Base-by-base conservation (phyloP, 2,797 vertebrate genomes). In the Trematomus bernacchii region DNA sequence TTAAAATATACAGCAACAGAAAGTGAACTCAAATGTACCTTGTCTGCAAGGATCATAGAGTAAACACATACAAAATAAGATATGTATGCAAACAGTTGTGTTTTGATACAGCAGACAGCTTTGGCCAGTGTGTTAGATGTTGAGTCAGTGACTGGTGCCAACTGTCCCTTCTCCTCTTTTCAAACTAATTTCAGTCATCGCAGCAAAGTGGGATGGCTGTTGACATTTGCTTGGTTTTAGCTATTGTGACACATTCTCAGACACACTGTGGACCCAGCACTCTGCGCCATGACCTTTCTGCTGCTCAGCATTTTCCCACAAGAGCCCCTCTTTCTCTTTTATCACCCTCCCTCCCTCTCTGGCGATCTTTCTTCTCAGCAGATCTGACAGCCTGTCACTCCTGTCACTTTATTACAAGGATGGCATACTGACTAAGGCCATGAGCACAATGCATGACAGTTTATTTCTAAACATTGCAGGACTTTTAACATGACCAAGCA, bases 211-310 rank as follows among this genome's bases (percentile, higher is more conserved):
- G 52, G 71, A 70, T 66, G 58, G 68, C 76, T 86, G 86, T 71
- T 92, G 87, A 92, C 90, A 89, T 92, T 93, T 90, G 73, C 66
- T 82, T 73, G 64, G 76, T 90, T 92, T 89, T 76, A 91, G 79
- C 78, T 73, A 71, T 82, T 83, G 73, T 92, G 92, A 90, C 91
- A 93, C 77, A 81, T 77, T 86, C 88, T 88, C 85, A 93, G 90
- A 88, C 84, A 86, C 77, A 71, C 80, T 77, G 85, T 71, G 85
- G 87, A 87, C 84, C 84, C 67, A 59, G 47, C 48, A 57, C 81
- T 85, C 71, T 66, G 68, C 30, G 21, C 69, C 43, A 50, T 91
- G 92, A 93, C 92, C 91, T 92, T 94, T 94, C 82, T 85, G 89
- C 84, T 79, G 88, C 86, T 90, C 86, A 89, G 88, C 88, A 82